These are phyloP conservation scores for Sternarchorhynchus goeldii DNA, from an alignment of 2,797 vertebrate genomes.

Conservation along the genomic window DNA sequence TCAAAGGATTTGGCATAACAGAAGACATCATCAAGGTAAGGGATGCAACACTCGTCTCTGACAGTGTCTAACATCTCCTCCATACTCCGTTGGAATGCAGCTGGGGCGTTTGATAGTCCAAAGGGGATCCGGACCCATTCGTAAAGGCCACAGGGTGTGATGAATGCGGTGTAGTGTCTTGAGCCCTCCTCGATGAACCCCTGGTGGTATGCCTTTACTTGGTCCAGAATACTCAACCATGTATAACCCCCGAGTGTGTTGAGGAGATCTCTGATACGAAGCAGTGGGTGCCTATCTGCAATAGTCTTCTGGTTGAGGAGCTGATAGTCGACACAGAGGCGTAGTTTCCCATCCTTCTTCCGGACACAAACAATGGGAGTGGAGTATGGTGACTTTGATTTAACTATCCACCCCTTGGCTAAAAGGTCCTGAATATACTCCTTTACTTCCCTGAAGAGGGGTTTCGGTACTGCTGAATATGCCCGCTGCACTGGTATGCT, in stretches of 20 bases:
- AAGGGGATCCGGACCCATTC: slow-evolving; percentile 38
- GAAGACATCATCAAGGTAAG: slow-evolving; percentile 25
- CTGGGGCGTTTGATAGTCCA: slow-evolving; percentile 39
- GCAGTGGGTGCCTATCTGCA: too few relatives aligned
- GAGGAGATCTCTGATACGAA: too few relatives aligned
- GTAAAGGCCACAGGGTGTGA: slow-evolving; percentile 10
- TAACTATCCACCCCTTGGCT: not conserved
- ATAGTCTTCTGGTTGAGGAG: slow-evolving; percentile 1
- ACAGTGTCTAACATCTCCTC: slow-evolving; percentile 22
- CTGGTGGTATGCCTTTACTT: too few relatives aligned
- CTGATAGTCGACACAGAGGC: not conserved
- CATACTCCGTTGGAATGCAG: slow-evolving; percentile 34
- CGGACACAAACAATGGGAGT: not conserved
- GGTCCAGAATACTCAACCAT: too few relatives aligned
- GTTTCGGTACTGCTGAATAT: slow-evolving; percentile 21
- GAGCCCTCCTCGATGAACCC: too few relatives aligned
- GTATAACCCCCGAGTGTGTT: too few relatives aligned
- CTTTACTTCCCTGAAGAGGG: slow-evolving; percentile 20
- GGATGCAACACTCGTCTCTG: slow-evolving; percentile 32
- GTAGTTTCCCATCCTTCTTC: not conserved
- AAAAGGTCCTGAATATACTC: slow-evolving; percentile 13
- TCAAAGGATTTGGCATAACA: slow-evolving; percentile 24
- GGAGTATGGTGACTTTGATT: not conserved
- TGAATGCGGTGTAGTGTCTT: too few relatives aligned
- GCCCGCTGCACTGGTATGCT: slow-evolving; percentile 4